Evolutionary conservation across 1,140 invertebrate species (phyloP).

Genomic region (Agraylea sexmaculata): DNA sequence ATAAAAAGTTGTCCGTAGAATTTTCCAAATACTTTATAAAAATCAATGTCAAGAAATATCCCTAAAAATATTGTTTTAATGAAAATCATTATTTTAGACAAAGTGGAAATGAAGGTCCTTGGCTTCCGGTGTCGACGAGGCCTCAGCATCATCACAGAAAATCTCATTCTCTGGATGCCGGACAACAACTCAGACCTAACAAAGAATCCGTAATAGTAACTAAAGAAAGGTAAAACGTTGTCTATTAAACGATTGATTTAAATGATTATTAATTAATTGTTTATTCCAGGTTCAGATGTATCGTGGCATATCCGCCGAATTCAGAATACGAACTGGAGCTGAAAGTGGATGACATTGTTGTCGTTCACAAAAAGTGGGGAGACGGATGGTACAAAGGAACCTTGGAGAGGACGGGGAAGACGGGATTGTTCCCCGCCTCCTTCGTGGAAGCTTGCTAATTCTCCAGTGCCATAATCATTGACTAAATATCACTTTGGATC

Average conservation of each 20-base stretch:
- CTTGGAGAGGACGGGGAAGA: conserved; percentile 75
- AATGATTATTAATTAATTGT: conserved; percentile 9
- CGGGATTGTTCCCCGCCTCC: conserved; percentile 85
- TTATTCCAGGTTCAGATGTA: conserved; percentile 65
- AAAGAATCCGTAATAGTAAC: conserved; percentile 32
- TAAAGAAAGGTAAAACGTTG: conserved; percentile 51
- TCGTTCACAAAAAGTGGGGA: conserved; percentile 83
- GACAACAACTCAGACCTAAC: conserved; percentile 38
- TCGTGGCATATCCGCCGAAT: conserved; percentile 90
- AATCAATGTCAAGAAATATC: too few species aligned
- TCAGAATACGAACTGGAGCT: conserved; percentile 85
- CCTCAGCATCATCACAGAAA: conserved; percentile 51
- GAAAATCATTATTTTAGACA: background rate
- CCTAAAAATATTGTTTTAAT: conserved; percentile 2
- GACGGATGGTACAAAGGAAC: conserved; percentile 95
- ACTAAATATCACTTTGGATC: too few species aligned
- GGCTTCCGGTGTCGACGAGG: conserved; percentile 7
- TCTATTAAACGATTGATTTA: too few species aligned
- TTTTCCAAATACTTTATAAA: too few species aligned
- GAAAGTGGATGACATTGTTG: conserved; percentile 80
- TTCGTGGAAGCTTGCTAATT: conserved; percentile 63
- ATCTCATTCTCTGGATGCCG: conserved; percentile 67
- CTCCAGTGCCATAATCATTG: too few species aligned
- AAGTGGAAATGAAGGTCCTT: background rate
- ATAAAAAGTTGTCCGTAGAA: too few species aligned